Evolutionary conservation across 2,888 invertebrate genomes (phyloP), one percentile per base, ranked within the genome.

Genomic region (Polietes domitor): DNA sequence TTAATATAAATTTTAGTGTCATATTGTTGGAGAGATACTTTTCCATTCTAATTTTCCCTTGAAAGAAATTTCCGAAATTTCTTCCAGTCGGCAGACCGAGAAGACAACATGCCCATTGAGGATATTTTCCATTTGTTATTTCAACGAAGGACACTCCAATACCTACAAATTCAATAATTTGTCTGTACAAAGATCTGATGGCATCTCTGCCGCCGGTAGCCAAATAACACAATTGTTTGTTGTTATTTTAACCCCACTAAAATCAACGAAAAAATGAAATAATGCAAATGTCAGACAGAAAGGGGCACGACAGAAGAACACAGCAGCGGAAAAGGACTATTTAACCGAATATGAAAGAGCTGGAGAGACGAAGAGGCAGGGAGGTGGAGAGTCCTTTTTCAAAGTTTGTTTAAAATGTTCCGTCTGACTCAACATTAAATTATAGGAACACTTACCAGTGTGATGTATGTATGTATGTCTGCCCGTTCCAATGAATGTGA

Each of bases 261-360:
- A 72, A 65, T 70, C 19, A 58, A 53, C 37, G 6, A 0, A 58
- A 53, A 53, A 68, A 63, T 47, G 50, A 50, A 72, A 17, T 28
- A 76, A 19, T 63, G 72, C 61, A 77, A 28, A 17, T 70, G 72
- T 24, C 19, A 76, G 55, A 71, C 70, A 72, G 12, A 68, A 17
- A 28, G 37, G 43, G 41, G 9, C 12, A 37, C 37, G 32, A 12
- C 61, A 9, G 1, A 37, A 77, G 55, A 63, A 84, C 19, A 63
- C 21, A 63, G 19, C 26, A 80, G 74, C 80, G 74, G 74, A 77
- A 77, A 75, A 71, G 71, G 53, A 55, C 58, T 78, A 80, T 77
- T 80, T 80, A 80, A 80, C 73, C 65, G 74, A 77, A 79, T 77
- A 71, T 80, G 71, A 71, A 74, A 74, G 70, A 61, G 26, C 24